Evolutionary conservation across 2,797 vertebrate species (phyloP), one percentile per base, ranked within the genome.

Genomic region (Rhinatrema bivittatum): DNA sequence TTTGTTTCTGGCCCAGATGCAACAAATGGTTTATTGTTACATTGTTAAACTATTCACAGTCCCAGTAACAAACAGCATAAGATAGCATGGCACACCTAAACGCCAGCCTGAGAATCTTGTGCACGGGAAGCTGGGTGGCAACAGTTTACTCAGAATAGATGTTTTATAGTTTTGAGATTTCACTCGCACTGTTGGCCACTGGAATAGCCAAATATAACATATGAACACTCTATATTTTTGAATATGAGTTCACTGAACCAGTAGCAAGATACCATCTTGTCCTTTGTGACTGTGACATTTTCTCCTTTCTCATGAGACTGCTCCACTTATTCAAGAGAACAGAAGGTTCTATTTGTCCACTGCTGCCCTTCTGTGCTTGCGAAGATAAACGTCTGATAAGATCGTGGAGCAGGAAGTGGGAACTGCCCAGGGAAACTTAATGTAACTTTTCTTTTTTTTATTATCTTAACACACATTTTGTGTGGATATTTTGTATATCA

Each of bases 251-350:
- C 63, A 72, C 46, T 36, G 6, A 46, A 50, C 18, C 55, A 70
- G 46, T 48, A 50, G 36, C 1, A 20, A 81, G 80, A 81, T 84
- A 78, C 48, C 68, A 80, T 83, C 76, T 76, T 70, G 61, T 50
- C 65, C 68, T 86, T 81, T 84, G 73, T 83, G 54, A 78, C 74
- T 5, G 56, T 84, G 72, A 72, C 70, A 78, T 76, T 81, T 78
- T 72, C 60, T 74, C 36, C 46, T 65, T 76, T 76, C 72, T 65
- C 73, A 70, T 62, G 74, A 1, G 20, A 56, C 20, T 38, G 44
- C 56, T 63, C 56, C 25, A 46, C 20, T 54, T 56, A 25, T n/a
- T 68, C 62, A 70, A 68, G 47, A 68, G 60, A 58, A 59, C 51
- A 51, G 60, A 17, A 4, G 44, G 45, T 53, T 41, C 53, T 32